Percentiles rank a stretch among this genome's conserved stretches.
Evolutionary conservation across 2,888 invertebrate genomes (phyloP).

Genomic region (Ichneumoninae sp.): DNA sequence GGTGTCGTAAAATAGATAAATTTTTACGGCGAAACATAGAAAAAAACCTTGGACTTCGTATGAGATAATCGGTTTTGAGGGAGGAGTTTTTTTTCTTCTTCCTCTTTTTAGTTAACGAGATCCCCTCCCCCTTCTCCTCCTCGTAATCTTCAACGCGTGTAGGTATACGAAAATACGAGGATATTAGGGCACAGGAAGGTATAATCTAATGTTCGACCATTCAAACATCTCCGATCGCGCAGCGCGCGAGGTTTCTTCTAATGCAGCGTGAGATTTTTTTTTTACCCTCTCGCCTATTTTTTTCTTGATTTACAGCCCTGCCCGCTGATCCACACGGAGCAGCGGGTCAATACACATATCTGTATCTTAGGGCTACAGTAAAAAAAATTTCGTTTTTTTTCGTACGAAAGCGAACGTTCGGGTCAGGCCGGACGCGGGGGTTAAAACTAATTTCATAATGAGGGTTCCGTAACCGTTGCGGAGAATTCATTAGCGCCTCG

Average conservation of each 20-base stretch:
- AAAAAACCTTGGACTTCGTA: constrained; percentile 43
- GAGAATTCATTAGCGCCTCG: constrained; percentile 79
- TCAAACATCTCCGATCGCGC: constrained; percentile 41
- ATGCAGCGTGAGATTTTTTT: constrained; percentile 42
- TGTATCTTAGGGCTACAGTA: neutral
- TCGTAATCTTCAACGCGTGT: constrained; percentile 26
- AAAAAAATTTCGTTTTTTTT: constrained; percentile 1
- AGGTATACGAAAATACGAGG: constrained; percentile 23
- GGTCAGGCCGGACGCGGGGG: constrained; percentile 70
- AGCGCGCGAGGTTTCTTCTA: constrained; percentile 21
- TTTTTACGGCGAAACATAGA: constrained; percentile 53
- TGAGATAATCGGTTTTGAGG: constrained; percentile 44
- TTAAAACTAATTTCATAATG: constrained; percentile 80
- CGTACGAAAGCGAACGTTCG: constrained; percentile 23
- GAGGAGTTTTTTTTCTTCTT: constrained; percentile 18
- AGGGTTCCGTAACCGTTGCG: constrained; percentile 73
- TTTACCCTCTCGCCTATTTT: constrained; percentile 40
- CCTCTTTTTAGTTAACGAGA: constrained; percentile 37
- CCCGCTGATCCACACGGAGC: constrained; percentile 27
- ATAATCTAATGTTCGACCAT: constrained; percentile 48
- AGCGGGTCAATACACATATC: constrained; percentile 4
- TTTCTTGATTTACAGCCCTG: constrained; percentile 51
- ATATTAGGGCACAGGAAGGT: constrained; percentile 32
- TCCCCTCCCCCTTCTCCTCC: constrained; percentile 31
- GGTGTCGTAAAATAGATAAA: constrained; percentile 61